Conservation (phyloP, 2,113 vertebrate genomes). For the Istiophorus platypterus region DNA sequence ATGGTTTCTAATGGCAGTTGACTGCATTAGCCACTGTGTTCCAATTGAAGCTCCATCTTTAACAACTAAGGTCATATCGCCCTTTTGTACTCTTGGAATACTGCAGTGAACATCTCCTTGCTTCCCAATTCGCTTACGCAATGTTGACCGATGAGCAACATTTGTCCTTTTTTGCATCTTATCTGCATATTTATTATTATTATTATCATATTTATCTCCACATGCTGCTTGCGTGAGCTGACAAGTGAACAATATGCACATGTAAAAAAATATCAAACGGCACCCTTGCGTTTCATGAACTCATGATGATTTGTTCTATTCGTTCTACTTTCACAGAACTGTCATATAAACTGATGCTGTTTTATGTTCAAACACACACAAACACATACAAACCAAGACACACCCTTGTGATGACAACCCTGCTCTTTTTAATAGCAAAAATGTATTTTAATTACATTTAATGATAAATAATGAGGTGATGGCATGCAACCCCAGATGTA, state of each 20-base stretch:
- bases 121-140: constrained; percentile 68
- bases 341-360: constrained; percentile 74
- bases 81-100: constrained; percentile 73
- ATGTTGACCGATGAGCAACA: constrained; percentile 70
- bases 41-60: constrained; percentile 62
- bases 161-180: constrained; percentile 72
- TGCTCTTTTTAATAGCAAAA: constrained; percentile 82
- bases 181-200: constrained; percentile 79
- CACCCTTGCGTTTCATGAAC: constrained; percentile 76
- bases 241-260: constrained; percentile 86
- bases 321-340: constrained; percentile 76
- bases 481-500: constrained; percentile 88
- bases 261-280: constrained; percentile 83
- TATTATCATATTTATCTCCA: constrained; percentile 82
- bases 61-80: constrained; percentile 61
- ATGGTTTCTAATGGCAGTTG: constrained; percentile 54
- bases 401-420: constrained; percentile 83
- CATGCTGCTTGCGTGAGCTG: constrained; percentile 85
- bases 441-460: constrained; percentile 87
- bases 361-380: constrained; percentile 67
- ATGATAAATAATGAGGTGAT: constrained; percentile 85
- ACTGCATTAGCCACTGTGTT: constrained; percentile 68
- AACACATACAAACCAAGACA: constrained; percentile 53
- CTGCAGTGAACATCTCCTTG: constrained; percentile 52
- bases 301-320: constrained; percentile 69